Conservation (phyloP, 2,797 vertebrate genomes). For the Limosa lapponica region DNA sequence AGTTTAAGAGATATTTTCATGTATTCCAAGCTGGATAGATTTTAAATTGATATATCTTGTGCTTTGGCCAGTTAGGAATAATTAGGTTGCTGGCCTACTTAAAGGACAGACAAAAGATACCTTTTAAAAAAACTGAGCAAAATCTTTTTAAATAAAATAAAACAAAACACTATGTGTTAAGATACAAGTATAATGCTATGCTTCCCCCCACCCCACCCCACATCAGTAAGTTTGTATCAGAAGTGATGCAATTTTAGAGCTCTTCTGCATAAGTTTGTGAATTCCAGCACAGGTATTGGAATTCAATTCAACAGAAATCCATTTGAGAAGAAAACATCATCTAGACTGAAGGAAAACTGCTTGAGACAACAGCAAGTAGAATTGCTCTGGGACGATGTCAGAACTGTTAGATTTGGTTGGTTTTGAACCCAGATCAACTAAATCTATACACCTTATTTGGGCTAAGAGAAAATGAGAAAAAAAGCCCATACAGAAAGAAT, state of each 20-base stretch:
- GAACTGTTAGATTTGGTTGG: not conserved
- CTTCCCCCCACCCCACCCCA: fast-evolving
- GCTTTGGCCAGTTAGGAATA: not conserved
- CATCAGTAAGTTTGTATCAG: not conserved
- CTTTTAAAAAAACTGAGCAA: not conserved
- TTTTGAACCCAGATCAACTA: not conserved
- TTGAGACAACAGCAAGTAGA: not conserved
- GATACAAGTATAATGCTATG: not conserved
- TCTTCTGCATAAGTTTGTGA: not conserved
- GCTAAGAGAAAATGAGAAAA: not conserved
- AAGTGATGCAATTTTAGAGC: not conserved
- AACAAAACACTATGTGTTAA: not conserved
- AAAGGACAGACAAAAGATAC: not conserved
- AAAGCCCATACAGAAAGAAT: not conserved
- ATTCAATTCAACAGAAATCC: not conserved
- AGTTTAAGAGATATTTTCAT: not conserved
- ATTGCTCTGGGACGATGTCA: too few species aligned
- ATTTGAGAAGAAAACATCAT: not conserved
- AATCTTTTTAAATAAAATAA: not conserved
- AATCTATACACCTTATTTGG: not conserved
- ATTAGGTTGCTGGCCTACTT: not conserved
- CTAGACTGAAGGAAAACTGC: not conserved
- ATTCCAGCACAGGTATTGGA: not conserved
- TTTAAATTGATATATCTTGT: not conserved
- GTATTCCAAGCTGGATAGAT: not conserved